Conservation (phyloP, 2,888 invertebrate species). For the Cylindroiulus punctatus region DNA sequence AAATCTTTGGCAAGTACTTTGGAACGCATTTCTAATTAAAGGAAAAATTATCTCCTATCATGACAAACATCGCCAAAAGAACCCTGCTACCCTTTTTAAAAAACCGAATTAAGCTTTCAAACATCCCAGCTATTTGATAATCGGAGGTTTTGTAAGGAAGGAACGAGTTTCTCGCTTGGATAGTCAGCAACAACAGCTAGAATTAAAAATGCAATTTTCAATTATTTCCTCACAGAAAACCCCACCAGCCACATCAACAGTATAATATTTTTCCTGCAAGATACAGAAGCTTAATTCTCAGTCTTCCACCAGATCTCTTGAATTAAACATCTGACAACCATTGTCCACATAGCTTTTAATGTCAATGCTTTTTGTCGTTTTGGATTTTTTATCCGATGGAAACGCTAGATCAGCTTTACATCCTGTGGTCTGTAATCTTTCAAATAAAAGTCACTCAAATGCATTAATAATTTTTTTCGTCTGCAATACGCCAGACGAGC, state of each 20-base stretch:
- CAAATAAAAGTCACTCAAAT: constrained; percentile 21
- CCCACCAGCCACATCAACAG: not conserved
- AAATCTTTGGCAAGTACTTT: no score
- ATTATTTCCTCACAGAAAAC: not conserved
- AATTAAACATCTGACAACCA: not conserved
- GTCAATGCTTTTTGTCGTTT: constrained; percentile 1
- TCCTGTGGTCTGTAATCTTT: constrained; percentile 37
- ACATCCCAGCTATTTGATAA: not conserved
- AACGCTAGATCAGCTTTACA: not conserved
- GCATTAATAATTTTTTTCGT: constrained; percentile 22
- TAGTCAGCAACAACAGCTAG: not conserved
- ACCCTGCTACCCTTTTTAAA: no score
- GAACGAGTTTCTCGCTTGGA: not conserved
- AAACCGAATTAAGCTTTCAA: no score
- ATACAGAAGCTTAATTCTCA: not conserved
- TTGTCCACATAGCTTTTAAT: not conserved
- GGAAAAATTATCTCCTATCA: no score
- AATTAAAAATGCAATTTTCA: not conserved
- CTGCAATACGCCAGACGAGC: not conserved
- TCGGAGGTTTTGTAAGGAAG: not conserved
- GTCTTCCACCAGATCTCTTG: not conserved
- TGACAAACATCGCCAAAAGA: no score
- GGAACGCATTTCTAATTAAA: no score
- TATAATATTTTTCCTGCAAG: not conserved
- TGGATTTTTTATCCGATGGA: not conserved